Base-by-base conservation (phyloP, 2,113 vertebrate species). In the Sarotherodon lohbergeri region DNA sequence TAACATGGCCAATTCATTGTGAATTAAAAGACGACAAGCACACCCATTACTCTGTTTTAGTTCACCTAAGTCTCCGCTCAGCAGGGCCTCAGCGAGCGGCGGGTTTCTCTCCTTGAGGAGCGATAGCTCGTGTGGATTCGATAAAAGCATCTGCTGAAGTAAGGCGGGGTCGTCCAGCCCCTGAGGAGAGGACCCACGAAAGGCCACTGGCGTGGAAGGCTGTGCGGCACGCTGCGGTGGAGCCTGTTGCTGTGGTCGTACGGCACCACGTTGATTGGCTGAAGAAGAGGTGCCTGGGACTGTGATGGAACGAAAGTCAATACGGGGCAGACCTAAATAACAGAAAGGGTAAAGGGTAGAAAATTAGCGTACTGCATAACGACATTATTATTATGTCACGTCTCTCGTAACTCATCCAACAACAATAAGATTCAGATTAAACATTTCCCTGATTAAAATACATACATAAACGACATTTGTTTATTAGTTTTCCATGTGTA, bases 101-200 rank as follows among this genome's bases (percentile, higher is more conserved):
- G 98, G 99, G 79, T 99, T 99, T 54, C 99, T 96, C 89, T 99
- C 99, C 94, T 99, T 99, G 56, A 99, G 96, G 89, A 99, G 97
- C 1, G 99, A 99, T 68, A 99, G 97, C 95, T 99, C 99, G 0
- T 99, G 99, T 2, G 99, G 98, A 92, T 99, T 99, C 34, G 98
- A 96, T 36, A 99, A 93, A 73, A 99, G 91, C 99, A 99, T 99
- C 91, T 99, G 98, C 89, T 98, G 96, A 5, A 99, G 96, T 93
- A 99, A 95, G 16, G 97, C 96, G 0, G 99, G 99, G 84, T 99
- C 98, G 80, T 99, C 98, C 94, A 99, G 52, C 81, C 97, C 98
- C 96, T 98, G 98, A 4, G 98, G 97, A 90, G 97, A 97, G 95
- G 97, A 0, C 89, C 91, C 88, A 6, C 88, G 91, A 27, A 93